Percentiles rank a stretch among this genome's conserved stretches.
These are phyloP conservation scores for Ptychodera flava DNA, from an alignment of 35 echinoderm and acorn worm genomes.

Conservation along the genomic window DNA sequence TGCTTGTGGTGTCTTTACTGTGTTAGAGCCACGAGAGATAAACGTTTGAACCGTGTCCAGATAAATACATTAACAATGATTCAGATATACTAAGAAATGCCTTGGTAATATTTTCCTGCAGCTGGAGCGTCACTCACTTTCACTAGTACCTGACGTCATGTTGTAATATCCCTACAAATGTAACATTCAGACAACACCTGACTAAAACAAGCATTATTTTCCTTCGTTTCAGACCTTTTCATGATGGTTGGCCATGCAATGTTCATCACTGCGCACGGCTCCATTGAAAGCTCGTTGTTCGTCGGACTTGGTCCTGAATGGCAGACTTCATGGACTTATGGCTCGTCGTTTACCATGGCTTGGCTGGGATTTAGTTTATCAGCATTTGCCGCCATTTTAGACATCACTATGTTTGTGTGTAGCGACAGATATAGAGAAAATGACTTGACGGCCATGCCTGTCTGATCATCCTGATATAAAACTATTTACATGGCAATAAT, in stretches of 20 bases:
- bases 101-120: no score
- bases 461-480: neutral
- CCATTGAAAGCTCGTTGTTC: neutral
- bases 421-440: constrained; percentile 1
- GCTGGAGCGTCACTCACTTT: no score
- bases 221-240: neutral
- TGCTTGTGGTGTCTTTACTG: no score
- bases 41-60: no score
- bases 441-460: neutral
- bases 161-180: no score
- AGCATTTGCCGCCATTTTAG: neutral
- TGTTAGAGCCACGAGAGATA: no score
- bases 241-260: neutral
- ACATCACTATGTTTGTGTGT: neutral
- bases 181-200: no score
- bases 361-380: neutral
- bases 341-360: neutral
- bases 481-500: no score
- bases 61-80: no score
- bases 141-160: no score
- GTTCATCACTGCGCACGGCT: neutral
- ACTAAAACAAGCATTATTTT: no score
- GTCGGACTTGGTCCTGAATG: neutral
- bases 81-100: no score
- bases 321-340: neutral